These are phyloP conservation scores for Microcebus lehilahytsara DNA, from an alignment of 2,113 vertebrate species.

Conservation along the genomic window DNA sequence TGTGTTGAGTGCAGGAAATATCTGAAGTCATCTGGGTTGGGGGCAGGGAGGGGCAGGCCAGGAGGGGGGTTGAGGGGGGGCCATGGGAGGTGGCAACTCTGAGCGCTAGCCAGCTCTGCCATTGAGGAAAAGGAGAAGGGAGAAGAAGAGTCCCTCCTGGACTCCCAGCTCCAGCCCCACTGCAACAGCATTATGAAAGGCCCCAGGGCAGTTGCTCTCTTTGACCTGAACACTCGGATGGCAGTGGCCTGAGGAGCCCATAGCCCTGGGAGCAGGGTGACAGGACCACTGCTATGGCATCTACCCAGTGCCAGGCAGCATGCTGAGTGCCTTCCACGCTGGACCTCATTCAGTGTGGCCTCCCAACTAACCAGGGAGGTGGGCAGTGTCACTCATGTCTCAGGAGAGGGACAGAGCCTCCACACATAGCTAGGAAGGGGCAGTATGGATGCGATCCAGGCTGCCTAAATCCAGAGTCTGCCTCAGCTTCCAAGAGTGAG, in stretches of 20 bases:
- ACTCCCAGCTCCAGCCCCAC: not conserved
- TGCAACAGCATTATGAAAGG: not conserved
- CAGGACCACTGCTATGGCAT: not conserved
- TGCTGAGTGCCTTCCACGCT: fast-evolving
- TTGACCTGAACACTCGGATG: not conserved
- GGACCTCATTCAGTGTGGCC: too few species aligned
- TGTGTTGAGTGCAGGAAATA: not conserved
- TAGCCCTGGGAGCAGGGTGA: not conserved
- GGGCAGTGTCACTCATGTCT: too few species aligned
- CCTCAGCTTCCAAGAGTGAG: not conserved
- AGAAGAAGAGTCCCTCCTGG: not conserved
- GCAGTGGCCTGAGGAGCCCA: not conserved
- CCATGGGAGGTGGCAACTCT: not conserved
- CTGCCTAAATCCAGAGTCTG: not conserved
- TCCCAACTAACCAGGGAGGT: not conserved
- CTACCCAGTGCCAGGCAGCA: not conserved
- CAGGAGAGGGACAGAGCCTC: not conserved
- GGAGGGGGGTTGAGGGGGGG: too few species aligned
- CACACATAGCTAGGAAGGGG: not conserved
- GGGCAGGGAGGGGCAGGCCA: not conserved
- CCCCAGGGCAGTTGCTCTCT: not conserved
- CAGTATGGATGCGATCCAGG: fast-evolving
- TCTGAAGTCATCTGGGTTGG: not conserved
- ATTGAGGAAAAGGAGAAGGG: not conserved
- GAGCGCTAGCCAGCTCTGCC: not conserved